phyloP scores from a whole-genome alignment of 2,888 invertebrate genomes.

The Stenurella melanura region DNA sequence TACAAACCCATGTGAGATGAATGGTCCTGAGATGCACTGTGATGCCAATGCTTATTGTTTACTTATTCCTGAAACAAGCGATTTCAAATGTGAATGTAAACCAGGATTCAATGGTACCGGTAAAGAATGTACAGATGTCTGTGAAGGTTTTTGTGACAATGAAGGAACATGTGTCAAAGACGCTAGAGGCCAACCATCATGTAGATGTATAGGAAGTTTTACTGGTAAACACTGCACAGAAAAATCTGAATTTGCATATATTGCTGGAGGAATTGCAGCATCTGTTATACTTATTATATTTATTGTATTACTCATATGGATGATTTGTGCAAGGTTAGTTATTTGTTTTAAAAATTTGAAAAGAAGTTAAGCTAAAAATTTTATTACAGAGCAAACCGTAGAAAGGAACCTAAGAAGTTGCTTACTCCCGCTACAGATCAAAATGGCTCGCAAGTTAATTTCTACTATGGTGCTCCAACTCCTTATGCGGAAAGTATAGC shows the following conservation, averaged over 20 bases:
- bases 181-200: constrained; percentile 87
- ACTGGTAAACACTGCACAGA: constrained; percentile 92
- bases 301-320: constrained; percentile 94
- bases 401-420: constrained; percentile 94
- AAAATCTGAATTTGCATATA: constrained; percentile 96
- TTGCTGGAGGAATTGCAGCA: constrained; percentile 94
- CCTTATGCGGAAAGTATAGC: constrained; percentile 97
- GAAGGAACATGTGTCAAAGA: constrained; percentile 92
- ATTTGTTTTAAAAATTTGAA: not conserved
- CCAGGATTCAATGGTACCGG: constrained; percentile 95
- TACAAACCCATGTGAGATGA: constrained; percentile 92
- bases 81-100: constrained; percentile 94
- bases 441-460: constrained; percentile 95
- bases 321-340: constrained; percentile 92
- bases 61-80: constrained; percentile 86
- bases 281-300: constrained; percentile 95
- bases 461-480: constrained; percentile 95
- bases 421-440: constrained; percentile 92
- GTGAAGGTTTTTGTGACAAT: constrained; percentile 90
- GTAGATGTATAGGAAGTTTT: constrained; percentile 93
- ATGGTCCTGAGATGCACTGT: constrained; percentile 88
- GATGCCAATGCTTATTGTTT: constrained; percentile 92
- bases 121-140: constrained; percentile 87
- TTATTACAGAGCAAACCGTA: constrained; percentile 82
- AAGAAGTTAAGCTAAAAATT: not conserved